These are phyloP conservation scores for Agrotis ipsilon DNA, from an alignment of 2,888 invertebrate species.

Conservation along the genomic window DNA sequence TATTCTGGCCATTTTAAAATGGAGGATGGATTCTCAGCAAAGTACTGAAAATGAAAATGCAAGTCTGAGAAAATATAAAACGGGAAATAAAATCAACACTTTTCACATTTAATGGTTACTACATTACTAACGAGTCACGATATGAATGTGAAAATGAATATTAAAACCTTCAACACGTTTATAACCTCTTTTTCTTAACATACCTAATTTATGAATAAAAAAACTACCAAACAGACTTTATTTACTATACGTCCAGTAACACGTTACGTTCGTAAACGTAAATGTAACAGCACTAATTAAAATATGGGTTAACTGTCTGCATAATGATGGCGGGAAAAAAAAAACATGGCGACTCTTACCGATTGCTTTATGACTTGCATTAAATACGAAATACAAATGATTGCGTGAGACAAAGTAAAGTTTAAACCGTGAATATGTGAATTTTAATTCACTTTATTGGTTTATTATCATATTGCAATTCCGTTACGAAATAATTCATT, in stretches of 20 bases:
- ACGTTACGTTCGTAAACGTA: conserved; percentile 38
- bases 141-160: neutral
- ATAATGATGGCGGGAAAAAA: conserved; percentile 67
- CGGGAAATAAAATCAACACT: neutral
- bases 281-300: conserved; percentile 72
- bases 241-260: conserved; percentile 15
- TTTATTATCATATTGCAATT: conserved; percentile 31
- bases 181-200: neutral
- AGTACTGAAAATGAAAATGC: neutral
- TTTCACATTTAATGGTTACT: too few relatives aligned
- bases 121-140: neutral
- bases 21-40: neutral
- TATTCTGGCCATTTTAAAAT: conserved; percentile 2
- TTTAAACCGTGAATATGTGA: conserved; percentile 45
- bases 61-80: neutral
- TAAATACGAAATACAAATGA: conserved; percentile 19
- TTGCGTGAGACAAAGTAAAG: conserved; percentile 49
- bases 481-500: conserved; percentile 16
- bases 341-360: conserved; percentile 53
- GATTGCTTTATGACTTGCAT: conserved; percentile 35
- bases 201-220: conserved; percentile 18
- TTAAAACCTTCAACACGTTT: neutral
- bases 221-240: conserved; percentile 19
- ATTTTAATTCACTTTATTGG: conserved; percentile 36
- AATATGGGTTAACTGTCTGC: conserved; percentile 78